A percentile compares a stretch with the other conserved stretches of the same genome.
phyloP scores from a whole-genome alignment of 2,797 vertebrate genomes.

The Galago senegalensis region DNA sequence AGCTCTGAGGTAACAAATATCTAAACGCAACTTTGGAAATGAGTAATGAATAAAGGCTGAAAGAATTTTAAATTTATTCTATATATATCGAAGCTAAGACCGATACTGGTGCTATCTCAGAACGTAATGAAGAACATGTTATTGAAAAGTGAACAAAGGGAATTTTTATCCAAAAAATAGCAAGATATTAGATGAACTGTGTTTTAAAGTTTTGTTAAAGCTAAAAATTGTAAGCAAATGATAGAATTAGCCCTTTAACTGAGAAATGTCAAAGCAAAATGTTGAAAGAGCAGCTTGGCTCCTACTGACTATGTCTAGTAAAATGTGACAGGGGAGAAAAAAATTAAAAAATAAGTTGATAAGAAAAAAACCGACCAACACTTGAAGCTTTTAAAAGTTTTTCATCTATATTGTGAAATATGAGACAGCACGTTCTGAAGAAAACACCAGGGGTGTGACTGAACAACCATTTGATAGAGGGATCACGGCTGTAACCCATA shows the following conservation, averaged over 20 bases:
- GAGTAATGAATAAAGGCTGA: not conserved
- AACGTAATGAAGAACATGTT: not conserved
- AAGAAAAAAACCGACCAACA: not conserved
- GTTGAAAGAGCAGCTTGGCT: not conserved
- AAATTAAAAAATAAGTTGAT: not conserved
- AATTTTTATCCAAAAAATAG: not conserved
- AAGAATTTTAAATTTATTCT: not conserved
- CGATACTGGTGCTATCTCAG: not conserved
- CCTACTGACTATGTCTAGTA: not conserved
- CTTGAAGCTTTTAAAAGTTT: not conserved
- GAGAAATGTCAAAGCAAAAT: not conserved
- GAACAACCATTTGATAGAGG: not conserved
- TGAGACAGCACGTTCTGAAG: not conserved
- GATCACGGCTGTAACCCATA: not conserved
- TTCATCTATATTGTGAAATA: not conserved
- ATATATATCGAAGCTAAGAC: not conserved
- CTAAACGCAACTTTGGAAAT: not conserved
- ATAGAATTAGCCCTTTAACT: not conserved
- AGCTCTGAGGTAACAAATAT: not conserved
- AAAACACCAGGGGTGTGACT: no score
- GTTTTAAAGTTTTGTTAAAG: not conserved
- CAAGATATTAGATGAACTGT: not conserved
- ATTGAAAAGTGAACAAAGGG: not conserved
- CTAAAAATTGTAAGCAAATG: not conserved
- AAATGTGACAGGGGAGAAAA: not conserved